Evolutionary conservation across 2,113 vertebrate species (phyloP), one percentile per base, ranked within the genome.

Genomic region (Xyrauchen texanus): DNA sequence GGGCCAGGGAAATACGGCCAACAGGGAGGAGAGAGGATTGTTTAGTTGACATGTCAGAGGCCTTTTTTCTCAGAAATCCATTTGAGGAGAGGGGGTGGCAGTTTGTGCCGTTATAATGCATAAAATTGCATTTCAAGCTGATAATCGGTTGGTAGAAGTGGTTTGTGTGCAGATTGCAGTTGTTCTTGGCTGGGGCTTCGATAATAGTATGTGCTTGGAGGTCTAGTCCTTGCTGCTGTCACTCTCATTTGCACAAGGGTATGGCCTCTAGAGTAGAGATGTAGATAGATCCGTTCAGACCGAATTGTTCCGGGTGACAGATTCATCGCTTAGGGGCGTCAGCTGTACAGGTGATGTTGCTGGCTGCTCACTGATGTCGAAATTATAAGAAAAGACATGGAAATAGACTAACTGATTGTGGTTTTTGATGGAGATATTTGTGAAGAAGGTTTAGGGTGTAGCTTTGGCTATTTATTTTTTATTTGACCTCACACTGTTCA

Each of bases 111-210:
- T 91, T 90, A 90, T 92, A 92, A 93, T 91, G 89, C 90, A 93
- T 91, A 91, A 94, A 93, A 92, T 92, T 90, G 87, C 89, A 91
- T 91, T 92, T 92, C 88, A 89, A 86, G 90, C 88, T 90, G 21
- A 34, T 34, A 34, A 34, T 34, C 21, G 3, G 21, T 34, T 34
- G 71, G 64, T 84, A 66, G 88, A 88, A 86, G 53, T 84, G 86
- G 84, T 88, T 87, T 82, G 71, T 72, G 82, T 64, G 72, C 84
- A 81, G 86, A 77, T 85, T 88, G 82, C 84, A 83, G 44, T 70
- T 65, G 62, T 51, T 52, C 42, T 81, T 58, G 21, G 21, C 21
- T 34, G 21, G 21, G 81, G 75, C 45, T 34, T 34, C 21, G 21
- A 34, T 34, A 34, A 34, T 34, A 34, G 21, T 34, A 3, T 34